Percentiles rank a stretch among this genome's conserved stretches.
phyloP scores from a whole-genome alignment of 2,888 invertebrate genomes.

The Chelonus formosanus region DNA sequence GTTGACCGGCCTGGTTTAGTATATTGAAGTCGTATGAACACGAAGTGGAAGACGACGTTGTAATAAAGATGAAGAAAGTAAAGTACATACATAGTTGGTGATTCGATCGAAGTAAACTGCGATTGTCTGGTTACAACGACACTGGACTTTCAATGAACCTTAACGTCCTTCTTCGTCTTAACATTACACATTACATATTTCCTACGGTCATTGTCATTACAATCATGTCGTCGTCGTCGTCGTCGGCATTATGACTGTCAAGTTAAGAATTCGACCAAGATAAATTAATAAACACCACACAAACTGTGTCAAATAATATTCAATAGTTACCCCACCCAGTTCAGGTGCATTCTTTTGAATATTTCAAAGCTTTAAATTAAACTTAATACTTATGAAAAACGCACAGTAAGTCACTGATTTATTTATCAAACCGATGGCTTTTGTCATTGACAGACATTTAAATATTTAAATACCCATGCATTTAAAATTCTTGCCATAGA shows the following conservation, averaged over 20 bases:
- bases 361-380: no score
- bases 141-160: slow-evolving; percentile 28
- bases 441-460: no score
- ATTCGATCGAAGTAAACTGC: slow-evolving; percentile 30
- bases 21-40: slow-evolving; percentile 13
- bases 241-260: slow-evolving; percentile 8
- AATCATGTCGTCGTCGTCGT: slow-evolving; percentile 10
- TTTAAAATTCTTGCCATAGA: slow-evolving; percentile 13
- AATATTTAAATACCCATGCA: no score
- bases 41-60: slow-evolving; percentile 1
- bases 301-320: slow-evolving; percentile 27
- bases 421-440: no score
- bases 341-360: no score
- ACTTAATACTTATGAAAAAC: no score
- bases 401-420: no score
- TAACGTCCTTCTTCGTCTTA: slow-evolving; percentile 17
- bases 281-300: slow-evolving; percentile 15
- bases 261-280: slow-evolving; percentile 13
- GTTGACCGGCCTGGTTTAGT: slow-evolving; percentile 33
- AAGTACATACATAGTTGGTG: slow-evolving; percentile 7
- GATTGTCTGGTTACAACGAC: slow-evolving; percentile 28
- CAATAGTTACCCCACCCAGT: no score
- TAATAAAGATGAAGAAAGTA: slow-evolving; percentile 12
- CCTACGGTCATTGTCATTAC: slow-evolving; percentile 24
- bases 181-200: slow-evolving; percentile 9